These are phyloP conservation scores for Venusia cambrica DNA, from an alignment of 2,888 invertebrate species.

Conservation along the genomic window DNA sequence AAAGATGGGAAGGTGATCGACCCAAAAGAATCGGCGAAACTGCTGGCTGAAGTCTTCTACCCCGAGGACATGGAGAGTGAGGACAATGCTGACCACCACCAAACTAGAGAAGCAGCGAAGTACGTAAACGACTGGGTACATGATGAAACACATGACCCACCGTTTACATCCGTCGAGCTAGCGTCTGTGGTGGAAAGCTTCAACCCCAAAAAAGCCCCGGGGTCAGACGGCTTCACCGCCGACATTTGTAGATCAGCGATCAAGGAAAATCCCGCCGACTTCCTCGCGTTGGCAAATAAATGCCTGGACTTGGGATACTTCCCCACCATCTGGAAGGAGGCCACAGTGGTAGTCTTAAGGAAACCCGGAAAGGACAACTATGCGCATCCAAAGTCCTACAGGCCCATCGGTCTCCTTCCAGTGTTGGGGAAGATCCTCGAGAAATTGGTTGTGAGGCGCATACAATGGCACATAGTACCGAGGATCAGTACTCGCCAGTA, in stretches of 20 bases:
- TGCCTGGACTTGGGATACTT: conserved; percentile 25
- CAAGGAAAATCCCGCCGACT: conserved; percentile 11
- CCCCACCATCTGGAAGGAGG: conserved; percentile 18
- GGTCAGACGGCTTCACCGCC: conserved; percentile 5
- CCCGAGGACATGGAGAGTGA: conserved; percentile 3
- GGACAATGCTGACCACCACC: conserved; percentile 12
- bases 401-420: conserved; percentile 30
- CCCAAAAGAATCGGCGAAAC: conserved; percentile 4
- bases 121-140: conserved; percentile 11
- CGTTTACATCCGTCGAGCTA: conserved; percentile 21
- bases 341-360: conserved; percentile 4
- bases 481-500: conserved; percentile 3
- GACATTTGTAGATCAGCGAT: conserved; percentile 22
- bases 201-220: conserved; percentile 30
- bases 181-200: conserved; percentile 7
- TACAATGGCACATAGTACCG: conserved; percentile 5
- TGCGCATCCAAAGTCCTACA: conserved; percentile 24
- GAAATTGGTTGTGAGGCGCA: not conserved
- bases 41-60: conserved; percentile 16
- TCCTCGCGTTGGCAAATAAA: conserved; percentile 14
- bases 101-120: conserved; percentile 1
- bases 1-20: not conserved
- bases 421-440: conserved; percentile 23
- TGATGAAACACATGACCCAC: conserved; percentile 19
- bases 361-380: conserved; percentile 5